Evolutionary conservation across 35 echinoderm and acorn worm species (phyloP).

Genomic region (Ophiothrix spiculata): DNA sequence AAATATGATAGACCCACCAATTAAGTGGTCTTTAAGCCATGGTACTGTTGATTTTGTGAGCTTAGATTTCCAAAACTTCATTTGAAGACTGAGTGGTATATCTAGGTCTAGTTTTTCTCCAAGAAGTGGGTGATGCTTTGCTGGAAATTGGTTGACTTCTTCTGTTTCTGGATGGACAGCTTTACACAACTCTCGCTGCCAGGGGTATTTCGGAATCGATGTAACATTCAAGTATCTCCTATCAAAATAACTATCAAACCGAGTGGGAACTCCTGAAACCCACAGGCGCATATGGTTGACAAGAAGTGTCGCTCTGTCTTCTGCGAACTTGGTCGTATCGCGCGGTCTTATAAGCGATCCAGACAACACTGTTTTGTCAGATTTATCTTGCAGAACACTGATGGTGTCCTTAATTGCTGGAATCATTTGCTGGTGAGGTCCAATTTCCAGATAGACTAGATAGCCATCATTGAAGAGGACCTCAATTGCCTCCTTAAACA

Average conservation of each 20-base stretch:
- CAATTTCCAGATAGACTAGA: slow-evolving; percentile 29
- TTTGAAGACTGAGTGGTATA: neutral
- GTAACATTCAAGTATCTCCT: neutral
- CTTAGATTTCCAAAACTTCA: slow-evolving; percentile 26
- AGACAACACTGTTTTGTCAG: neutral
- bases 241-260: neutral
- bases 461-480: slow-evolving; percentile 29
- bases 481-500: slow-evolving; percentile 16
- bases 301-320: slow-evolving; percentile 19
- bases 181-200: slow-evolving; percentile 41
- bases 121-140: slow-evolving; percentile 15
- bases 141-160: neutral
- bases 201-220: slow-evolving; percentile 42
- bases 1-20: slow-evolving; percentile 25
- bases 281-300: neutral
- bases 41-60: slow-evolving; percentile 14
- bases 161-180: neutral
- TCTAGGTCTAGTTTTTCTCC: slow-evolving; percentile 13
- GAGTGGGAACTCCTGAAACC: neutral
- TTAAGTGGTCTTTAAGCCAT: slow-evolving; percentile 48
- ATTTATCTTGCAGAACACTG: neutral
- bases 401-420: slow-evolving; percentile 38
- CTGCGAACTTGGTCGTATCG: neutral
- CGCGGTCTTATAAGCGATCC: slow-evolving; percentile 23
- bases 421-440: slow-evolving; percentile 24